Evolutionary conservation across 2,797 vertebrate species (phyloP), one percentile per base, ranked within the genome.

Genomic region (Remorina albescens): DNA sequence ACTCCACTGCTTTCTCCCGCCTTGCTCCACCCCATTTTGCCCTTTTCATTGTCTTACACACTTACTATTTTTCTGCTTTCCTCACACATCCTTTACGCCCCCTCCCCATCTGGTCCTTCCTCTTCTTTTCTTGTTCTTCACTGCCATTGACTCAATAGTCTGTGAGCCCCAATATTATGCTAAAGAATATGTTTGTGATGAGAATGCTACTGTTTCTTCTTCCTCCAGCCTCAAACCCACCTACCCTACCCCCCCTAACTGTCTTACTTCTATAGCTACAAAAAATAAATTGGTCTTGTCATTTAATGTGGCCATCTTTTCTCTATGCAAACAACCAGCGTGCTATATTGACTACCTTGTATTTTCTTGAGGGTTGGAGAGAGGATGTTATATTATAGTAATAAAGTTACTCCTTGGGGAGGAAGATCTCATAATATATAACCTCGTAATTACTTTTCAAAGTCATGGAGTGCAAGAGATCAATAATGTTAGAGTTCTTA

Each of bases 361-460:
- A 71, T 86, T 86, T 74, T 69, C 83, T 81, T 68, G 32, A 59
- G 81, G 59, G n/a, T n/a, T 57, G 58, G 66, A 54, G 56, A 36
- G 44, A 71, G 65, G 75, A 71, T 88, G 86, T 71, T 84, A 84
- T 89, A 88, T 84, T 82, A 80, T 74, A 21, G 86, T 89, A 82
- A 90, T 90, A 88, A 90, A 89, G 79, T 62, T 58, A 80, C 78
- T 80, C 81, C 77, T 66, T 42, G 75, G 58, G 76, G 78, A 82
- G 72, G 62, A 47, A 85, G 80, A 84, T 76, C 68, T 84, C 80
- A 89, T 89, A 83, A 84, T 86, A 90, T 86, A 85, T 86, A 87
- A 90, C 83, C 86, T 55, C 57, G 85, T 91, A 87, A 91, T 89
- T 88, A 92, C 83, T 85, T 90, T 84, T 82, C 86, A 88, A 90